These are phyloP conservation scores for Mechanitis messenoides DNA, from an alignment of 2,888 invertebrate genomes.

Conservation along the genomic window DNA sequence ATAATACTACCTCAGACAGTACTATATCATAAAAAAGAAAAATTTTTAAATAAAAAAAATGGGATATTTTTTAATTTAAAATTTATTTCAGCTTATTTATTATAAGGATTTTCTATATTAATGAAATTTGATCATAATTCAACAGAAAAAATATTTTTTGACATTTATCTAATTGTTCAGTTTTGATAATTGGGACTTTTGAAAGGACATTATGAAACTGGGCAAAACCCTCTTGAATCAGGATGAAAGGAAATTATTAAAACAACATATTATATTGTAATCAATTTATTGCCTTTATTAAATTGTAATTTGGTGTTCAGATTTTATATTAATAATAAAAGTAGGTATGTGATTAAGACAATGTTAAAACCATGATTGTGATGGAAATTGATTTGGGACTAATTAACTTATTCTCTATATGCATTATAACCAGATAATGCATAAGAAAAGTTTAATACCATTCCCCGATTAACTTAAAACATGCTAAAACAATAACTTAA, in stretches of 20 bases:
- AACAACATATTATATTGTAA: conserved; percentile 27
- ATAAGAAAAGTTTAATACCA: conserved; percentile 58
- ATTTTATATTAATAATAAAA: conserved; percentile 33
- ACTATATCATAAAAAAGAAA: too few relatives aligned
- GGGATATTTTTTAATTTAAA: too few relatives aligned
- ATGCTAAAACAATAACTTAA: conserved; percentile 52
- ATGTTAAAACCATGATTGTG: conserved; percentile 62
- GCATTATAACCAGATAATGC: conserved; percentile 69
- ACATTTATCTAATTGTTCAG: too few relatives aligned
- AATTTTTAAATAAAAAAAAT: too few relatives aligned
- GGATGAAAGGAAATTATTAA: conserved; percentile 5
- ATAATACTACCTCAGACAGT: too few relatives aligned
- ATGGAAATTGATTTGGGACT: conserved; percentile 57
- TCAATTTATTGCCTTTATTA: conserved; percentile 39
- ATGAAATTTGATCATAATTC: too few relatives aligned
- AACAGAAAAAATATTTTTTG: too few relatives aligned
- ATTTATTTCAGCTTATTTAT: too few relatives aligned
- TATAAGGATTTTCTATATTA: too few relatives aligned
- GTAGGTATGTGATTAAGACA: conserved; percentile 28
- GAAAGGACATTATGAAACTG: too few relatives aligned
- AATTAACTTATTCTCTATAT: conserved; percentile 55
- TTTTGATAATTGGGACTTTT: too few relatives aligned
- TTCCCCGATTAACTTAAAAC: conserved; percentile 54
- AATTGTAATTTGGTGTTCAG: conserved; percentile 47
- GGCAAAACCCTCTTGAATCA: too few relatives aligned